phyloP scores from a whole-genome alignment of 2,113 vertebrate species.

The Festucalex cinctus region DNA sequence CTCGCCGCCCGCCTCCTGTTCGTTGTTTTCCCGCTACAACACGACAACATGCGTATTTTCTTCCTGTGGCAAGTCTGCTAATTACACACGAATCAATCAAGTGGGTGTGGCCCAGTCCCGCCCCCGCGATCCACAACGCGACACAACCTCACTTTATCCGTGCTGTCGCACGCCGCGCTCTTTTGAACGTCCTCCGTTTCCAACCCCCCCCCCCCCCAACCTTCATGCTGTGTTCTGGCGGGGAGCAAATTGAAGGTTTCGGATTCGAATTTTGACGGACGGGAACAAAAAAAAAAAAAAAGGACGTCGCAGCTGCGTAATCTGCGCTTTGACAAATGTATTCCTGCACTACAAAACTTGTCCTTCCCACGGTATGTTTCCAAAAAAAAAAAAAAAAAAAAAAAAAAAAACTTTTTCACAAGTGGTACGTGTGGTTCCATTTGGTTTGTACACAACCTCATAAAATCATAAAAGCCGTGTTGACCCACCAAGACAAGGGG shows the following conservation, averaged over 20 bases:
- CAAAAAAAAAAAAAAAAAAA: neutral
- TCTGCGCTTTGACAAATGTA: conserved; percentile 7
- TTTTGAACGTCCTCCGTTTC: conserved; percentile 4
- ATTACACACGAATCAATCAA: conserved; percentile 70
- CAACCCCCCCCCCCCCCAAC: conserved; percentile 15
- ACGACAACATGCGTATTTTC: conserved; percentile 60
- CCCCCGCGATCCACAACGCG: conserved; percentile 48
- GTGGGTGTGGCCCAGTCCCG: conserved; percentile 42
- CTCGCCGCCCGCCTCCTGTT: conserved; percentile 28
- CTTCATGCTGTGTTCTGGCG: conserved; percentile 14
- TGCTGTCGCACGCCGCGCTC: conserved; percentile 44
- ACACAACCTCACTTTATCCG: conserved; percentile 47
- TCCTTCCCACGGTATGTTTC: conserved; percentile 26
- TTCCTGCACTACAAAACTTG: conserved; percentile 1
- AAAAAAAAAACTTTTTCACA: neutral
- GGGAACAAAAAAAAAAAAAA: conserved; percentile 12
- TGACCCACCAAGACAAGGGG: too few relatives aligned
- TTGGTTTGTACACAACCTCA: too few relatives aligned
- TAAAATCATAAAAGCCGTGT: too few relatives aligned
- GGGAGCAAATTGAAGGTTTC: conserved; percentile 18
- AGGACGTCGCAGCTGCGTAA: neutral
- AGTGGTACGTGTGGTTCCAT: neutral
- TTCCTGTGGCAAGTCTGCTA: conserved; percentile 40
- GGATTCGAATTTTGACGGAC: conserved; percentile 21
- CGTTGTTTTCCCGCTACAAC: conserved; percentile 34